Conservation (phyloP, 2,888 invertebrate species). For the Cantharis rufa region DNA sequence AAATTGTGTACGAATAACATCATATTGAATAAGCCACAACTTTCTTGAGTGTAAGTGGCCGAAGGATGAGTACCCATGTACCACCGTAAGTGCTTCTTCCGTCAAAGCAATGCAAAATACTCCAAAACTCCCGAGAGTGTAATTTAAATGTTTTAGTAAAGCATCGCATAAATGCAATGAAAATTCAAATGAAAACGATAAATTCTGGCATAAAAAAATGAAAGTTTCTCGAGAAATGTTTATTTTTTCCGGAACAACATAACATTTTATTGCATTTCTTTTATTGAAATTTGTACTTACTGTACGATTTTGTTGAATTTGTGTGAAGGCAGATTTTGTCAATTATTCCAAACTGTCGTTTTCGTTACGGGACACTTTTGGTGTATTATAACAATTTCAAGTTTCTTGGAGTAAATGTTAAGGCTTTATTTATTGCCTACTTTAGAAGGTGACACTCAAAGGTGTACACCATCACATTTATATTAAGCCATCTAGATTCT, state of each 20-base stretch:
- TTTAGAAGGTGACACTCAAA: background rate
- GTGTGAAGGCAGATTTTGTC: background rate
- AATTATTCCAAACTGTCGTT: background rate
- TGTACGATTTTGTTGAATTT: background rate
- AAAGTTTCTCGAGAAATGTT: background rate
- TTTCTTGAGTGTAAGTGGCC: background rate
- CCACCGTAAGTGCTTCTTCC: background rate
- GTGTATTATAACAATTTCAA: background rate
- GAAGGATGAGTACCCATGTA: background rate
- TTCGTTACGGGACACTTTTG: background rate
- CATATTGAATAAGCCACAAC: background rate
- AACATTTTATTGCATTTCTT: background rate
- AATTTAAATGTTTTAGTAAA: background rate
- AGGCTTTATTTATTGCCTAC: background rate
- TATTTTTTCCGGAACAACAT: background rate
- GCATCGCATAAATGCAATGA: background rate
- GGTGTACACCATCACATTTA: slow-evolving; percentile 1
- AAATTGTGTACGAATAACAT: background rate
- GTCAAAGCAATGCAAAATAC: background rate
- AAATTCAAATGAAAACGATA: background rate
- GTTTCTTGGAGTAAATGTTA: background rate
- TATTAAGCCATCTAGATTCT: slow-evolving; percentile 23
- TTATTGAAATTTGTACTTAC: background rate
- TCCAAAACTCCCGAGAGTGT: background rate
- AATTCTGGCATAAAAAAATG: background rate